These are phyloP conservation scores for Actinostola sp. DNA, from an alignment of 92 coral and sea anemone species.

Conservation along the genomic window DNA sequence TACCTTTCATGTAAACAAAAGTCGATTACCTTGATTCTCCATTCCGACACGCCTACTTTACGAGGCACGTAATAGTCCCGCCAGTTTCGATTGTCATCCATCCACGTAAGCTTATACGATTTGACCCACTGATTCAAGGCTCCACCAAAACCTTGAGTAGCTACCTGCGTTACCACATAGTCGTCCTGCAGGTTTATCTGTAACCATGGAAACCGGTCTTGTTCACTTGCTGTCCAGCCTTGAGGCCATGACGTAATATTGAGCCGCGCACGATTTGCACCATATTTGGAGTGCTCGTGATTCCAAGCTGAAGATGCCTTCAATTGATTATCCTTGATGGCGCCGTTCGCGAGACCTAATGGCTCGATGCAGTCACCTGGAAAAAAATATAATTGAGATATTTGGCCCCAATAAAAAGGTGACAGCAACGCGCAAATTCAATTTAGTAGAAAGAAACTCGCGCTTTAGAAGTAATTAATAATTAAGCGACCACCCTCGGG, in stretches of 20 bases:
- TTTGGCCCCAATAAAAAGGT: background rate
- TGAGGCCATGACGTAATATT: constrained; percentile 71
- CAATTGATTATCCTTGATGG: constrained; percentile 57
- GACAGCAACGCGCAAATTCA: background rate
- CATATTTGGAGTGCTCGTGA: constrained; percentile 46
- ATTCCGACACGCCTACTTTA: constrained; percentile 32
- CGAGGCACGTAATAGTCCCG: constrained; percentile 52
- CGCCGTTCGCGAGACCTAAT: constrained; percentile 59
- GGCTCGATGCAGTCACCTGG: constrained; percentile 67
- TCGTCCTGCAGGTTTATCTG: constrained; percentile 51
- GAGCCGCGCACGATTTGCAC: constrained; percentile 67
- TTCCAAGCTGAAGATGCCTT: constrained; percentile 73
- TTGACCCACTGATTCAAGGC: constrained; percentile 66
- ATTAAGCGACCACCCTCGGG: too few relatives aligned
- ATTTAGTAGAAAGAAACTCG: background rate
- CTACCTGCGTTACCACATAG: constrained; percentile 56
- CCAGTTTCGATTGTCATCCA: constrained; percentile 54
- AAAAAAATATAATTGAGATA: background rate
- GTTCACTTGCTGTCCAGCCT: constrained; percentile 70
- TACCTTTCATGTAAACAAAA: too few relatives aligned
- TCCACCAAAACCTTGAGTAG: constrained; percentile 83
- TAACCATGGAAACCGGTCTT: constrained; percentile 66
- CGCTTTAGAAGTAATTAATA: too few relatives aligned
- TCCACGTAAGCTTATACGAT: constrained; percentile 62
- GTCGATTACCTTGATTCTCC: constrained; percentile 60